Evolutionary conservation across 2,888 invertebrate species (phyloP), one percentile per base, ranked within the genome.

Genomic region (Philopedon plagiatum): DNA sequence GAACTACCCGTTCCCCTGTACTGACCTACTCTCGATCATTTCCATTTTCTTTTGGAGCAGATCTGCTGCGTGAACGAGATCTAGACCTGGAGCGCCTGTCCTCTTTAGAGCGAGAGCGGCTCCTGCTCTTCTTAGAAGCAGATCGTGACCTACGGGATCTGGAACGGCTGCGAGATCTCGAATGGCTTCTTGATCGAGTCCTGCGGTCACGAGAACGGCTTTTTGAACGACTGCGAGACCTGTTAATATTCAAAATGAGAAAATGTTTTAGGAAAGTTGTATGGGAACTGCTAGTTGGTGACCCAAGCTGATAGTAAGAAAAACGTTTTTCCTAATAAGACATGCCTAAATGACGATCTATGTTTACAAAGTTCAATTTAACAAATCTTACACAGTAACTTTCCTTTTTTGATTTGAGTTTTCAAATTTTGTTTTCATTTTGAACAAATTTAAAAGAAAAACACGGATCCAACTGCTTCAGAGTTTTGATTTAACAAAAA

Each of bases 181-280:
- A 85, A 65, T 83, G 83, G 77, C 85, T 86, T 56, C 85, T 78
- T 3, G 85, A 84, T 18, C 85, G 84, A 68, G 81, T 84, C 13
- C 86, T 80, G 44, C 85, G 84, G 75, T 85, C 85, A 44, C 85
- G 83, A 5, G 85, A 85, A 70, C 85, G 83, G 76, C 85, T 85
- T 68, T 85, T 81, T 13, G 86, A 85, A 73, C 85, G 83, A 72
- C 84, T 83, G 75, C 84, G 67, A 46, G 75, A 71, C 58, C 75
- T 75, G 64, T 15, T n/a, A 37, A 72, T 69, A 23, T 41, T n/a
- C 29, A 49, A 34, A n/a, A 46, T 18, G 9, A 18, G 54, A 15
- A 23, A 9, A 37, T 1, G 23, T 11, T 19, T 54, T 32, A 5
- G 21, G 1, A 2, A 15, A 13, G 15, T 0, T 23, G 26, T 1